Evolutionary conservation across 2,888 invertebrate species (phyloP), one percentile per base, ranked within the genome.

Genomic region (Cryptops parisi): DNA sequence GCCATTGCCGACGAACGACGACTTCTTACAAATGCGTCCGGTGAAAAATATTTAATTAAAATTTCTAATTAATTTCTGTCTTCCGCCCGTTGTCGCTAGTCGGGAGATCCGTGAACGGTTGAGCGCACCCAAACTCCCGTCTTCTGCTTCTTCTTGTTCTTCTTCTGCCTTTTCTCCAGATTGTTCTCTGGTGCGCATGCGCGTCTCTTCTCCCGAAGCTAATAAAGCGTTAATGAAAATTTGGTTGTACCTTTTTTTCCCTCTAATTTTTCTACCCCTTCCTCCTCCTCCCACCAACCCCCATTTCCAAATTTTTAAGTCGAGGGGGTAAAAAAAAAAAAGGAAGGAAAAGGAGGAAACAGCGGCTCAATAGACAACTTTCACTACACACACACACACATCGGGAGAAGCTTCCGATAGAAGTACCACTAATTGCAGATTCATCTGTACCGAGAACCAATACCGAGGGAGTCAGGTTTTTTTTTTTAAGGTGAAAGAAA

Each of bases 31-130:
- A 33, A 33, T 33, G 33, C 33, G 33, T 33, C 33, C 33, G 33
- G 33, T 33, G 43, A 45, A 52, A 52, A 52, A 52, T 52, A 52
- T 52, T 52, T 52, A 52, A 52, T 52, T 52, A 52, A 52, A 52
- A 52, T 52, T 52, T 52, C 52, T 52, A 52, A 52, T 52, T 52
- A 52, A 52, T 52, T 52, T 52, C 46, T 46, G 46, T 46, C 46
- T 46, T 46, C 44, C 51, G 41, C 52, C n/a, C 40, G 44, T 52
- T 52, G 50, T 50, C 50, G 50, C 43, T 48, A 38, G 23, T 48
- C 48, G 48, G 23, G 48, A 48, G 27, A 33, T 48, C 33, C 48
- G 33, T 33, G 6, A 6, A 15, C 15, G 33, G 9, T 9, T 33
- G 48, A 27, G 40, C 24, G n/a, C n/a, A n/a, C n/a, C n/a, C 43